A percentile compares a stretch with the other conserved stretches of the same genome.
These are phyloP conservation scores for Pampus argenteus DNA, from an alignment of 2,797 vertebrate species.

Conservation along the genomic window DNA sequence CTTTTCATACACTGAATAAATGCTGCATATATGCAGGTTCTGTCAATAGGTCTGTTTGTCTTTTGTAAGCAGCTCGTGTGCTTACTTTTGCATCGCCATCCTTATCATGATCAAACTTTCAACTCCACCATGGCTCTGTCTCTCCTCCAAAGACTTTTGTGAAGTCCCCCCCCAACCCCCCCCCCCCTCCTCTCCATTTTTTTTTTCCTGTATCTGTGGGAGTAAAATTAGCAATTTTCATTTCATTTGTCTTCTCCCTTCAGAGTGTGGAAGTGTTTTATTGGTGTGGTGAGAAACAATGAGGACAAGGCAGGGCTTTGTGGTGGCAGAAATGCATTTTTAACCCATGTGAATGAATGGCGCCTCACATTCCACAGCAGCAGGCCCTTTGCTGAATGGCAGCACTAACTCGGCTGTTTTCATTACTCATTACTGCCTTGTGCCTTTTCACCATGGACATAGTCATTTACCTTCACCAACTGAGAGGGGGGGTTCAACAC, in stretches of 20 bases:
- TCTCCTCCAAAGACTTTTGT: constrained; percentile 48
- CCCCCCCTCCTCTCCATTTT: neutral
- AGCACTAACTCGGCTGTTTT: constrained; percentile 81
- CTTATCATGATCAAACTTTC: constrained; percentile 74
- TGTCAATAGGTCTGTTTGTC: constrained; percentile 67
- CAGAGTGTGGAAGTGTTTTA: constrained; percentile 79
- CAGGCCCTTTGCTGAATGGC: constrained; percentile 80
- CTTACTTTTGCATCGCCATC: constrained; percentile 48
- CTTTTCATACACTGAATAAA: constrained; percentile 54
- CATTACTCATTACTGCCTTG: constrained; percentile 82
- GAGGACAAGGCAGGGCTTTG: constrained; percentile 85
- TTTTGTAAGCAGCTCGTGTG: constrained; percentile 58
- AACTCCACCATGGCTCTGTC: constrained; percentile 53
- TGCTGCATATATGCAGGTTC: constrained; percentile 47
- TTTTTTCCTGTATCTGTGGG: constrained; percentile 43
- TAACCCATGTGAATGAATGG: constrained; percentile 84
- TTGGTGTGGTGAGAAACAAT: constrained; percentile 80
- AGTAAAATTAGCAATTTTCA: constrained; percentile 70
- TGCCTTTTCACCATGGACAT: constrained; percentile 77
- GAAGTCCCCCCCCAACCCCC: constrained; percentile 4
- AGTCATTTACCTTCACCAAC: constrained; percentile 68
- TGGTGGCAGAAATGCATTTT: constrained; percentile 84
- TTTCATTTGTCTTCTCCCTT: constrained; percentile 60
- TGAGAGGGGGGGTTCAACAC: constrained; percentile 9
- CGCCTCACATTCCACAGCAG: constrained; percentile 84